Base-by-base conservation (phyloP, 2,888 invertebrate genomes). In the Drosophila robusta region DNA sequence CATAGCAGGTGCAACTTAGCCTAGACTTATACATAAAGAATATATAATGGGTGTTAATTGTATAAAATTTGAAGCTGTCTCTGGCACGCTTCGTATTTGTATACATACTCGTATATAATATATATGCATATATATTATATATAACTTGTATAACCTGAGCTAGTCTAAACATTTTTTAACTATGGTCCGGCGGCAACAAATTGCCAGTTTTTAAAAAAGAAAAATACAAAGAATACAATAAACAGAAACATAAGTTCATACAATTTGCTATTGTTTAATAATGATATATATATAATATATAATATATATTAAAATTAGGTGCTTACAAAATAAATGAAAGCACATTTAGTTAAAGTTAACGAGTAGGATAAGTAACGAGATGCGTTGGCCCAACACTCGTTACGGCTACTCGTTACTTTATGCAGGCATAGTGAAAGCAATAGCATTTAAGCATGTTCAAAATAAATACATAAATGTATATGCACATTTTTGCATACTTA, bases 141-240 rank as follows among this genome's bases (percentile, higher is more conserved):
- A 70, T 72, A 75, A 68, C 75, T 64, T 71, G 68, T 78, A 76
- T 84, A 88, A 89, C 88, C 88, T 88, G 88, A 88, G 88, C 89
- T 89, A 88, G 89, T 89, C 89, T 88, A 89, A 88, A 86, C 66
- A 89, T 80, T 86, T 65, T 75, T 88, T 85, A 83, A 74, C 84
- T 85, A 85, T 85, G 84, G 84, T 85, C 88, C 87, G 63, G 52
- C 51, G 78, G 87, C 82, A 77, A 32, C 12, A 14, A 41, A 46
- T 55, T 64, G 81, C 82, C 87, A 64, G 44, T 50, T 66, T 63
- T 62, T 18, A 18, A 42, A 52, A 36, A 4, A 14, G 2, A 6
- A 36, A 44, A 11, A 34, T 57, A 61, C 42, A 58, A 47, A 14
- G 12, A 12, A 11, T n/a, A n/a, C 39, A 32, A 34, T 41, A 7